phyloP scores from a whole-genome alignment of 2,888 invertebrate species.

The Corbicula japonica region DNA sequence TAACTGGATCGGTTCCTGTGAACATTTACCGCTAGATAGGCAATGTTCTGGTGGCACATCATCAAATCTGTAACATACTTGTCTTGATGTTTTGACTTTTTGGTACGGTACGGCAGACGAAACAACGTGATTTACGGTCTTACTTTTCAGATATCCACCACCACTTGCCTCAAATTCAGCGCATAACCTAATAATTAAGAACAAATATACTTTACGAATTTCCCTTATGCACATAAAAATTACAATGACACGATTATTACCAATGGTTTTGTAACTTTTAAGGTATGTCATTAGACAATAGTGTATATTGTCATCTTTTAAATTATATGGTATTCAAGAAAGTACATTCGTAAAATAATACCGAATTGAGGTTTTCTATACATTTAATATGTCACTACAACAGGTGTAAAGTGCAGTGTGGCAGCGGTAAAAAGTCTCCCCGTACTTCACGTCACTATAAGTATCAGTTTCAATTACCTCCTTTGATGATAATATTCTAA shows the following conservation, averaged over 20 bases:
- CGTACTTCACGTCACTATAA: too few relatives aligned
- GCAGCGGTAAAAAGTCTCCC: too few relatives aligned
- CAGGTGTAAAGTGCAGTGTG: too few relatives aligned
- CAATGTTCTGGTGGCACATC: conserved; percentile 47
- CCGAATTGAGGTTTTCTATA: too few relatives aligned
- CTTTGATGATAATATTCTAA: too few relatives aligned
- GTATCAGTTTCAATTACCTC: too few relatives aligned
- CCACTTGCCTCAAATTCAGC: conserved; percentile 37
- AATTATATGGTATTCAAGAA: too few relatives aligned
- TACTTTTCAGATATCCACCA: conserved; percentile 55
- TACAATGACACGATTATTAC: too few relatives aligned
- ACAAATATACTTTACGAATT: conserved; percentile 13
- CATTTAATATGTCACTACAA: too few relatives aligned
- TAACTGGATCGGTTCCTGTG: conserved; percentile 49
- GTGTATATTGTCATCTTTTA: too few relatives aligned
- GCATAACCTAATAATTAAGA: conserved; percentile 51
- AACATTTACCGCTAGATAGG: conserved; percentile 21
- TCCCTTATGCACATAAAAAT: conserved; percentile 6
- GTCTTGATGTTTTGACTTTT: conserved; percentile 1
- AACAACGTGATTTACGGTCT: not conserved
- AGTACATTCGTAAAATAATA: too few relatives aligned
- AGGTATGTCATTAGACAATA: too few relatives aligned
- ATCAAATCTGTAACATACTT: conserved; percentile 56
- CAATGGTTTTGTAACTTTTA: not conserved
- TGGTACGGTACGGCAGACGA: conserved; percentile 12